Evolutionary conservation across 2,113 vertebrate species (phyloP), one percentile per base, ranked within the genome.

Genomic region (Centrocercus urophasianus): DNA sequence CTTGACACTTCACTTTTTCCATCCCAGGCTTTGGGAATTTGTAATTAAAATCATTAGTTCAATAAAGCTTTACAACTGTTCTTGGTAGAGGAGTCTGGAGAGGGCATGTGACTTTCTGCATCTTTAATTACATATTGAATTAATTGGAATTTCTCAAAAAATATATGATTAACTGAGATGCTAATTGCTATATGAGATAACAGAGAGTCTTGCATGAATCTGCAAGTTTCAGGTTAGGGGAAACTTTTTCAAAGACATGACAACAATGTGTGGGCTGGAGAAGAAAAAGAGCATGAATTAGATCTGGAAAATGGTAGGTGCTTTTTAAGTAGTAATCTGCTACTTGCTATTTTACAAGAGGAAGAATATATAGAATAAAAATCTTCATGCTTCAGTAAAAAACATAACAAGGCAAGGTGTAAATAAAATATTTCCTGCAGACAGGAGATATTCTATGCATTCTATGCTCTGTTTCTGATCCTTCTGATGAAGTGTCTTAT

Each of bases 141-240:
- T 64, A 65, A 72, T 83, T 89, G 83, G 79, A 70, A 3, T 86
- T 83, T 83, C 32, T 81, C 36, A 74, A 71, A 91, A 89, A 78
- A 28, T 32, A 3, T 22, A 14, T n/a, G 83, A 88, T 10, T 69
- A 72, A 71, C 34, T 54, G 30, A 74, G 56, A 64, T 59, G 88
- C 42, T 67, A 65, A n/a, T 75, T 86, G 83, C 61, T 43, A 59
- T 75, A 86, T 52, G 25, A 78, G 43, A 36, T 64, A 75, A 75
- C 1, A 0, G 50, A 48, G 74, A 74, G 25, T 56, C 38, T 78
- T 45, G 22, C 38, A 77, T 61, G 65, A 90, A 27, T 64, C 47
- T 78, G 42, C 17, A 83, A 5, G 13, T 90, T 88, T 78, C 69
- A 67, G 30, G 10, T 16, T 80, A 16, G 72, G 34, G 32, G 13